Conservation (phyloP, 92 coral and sea anemone genomes). For the Plumapathes pennacea region DNA sequence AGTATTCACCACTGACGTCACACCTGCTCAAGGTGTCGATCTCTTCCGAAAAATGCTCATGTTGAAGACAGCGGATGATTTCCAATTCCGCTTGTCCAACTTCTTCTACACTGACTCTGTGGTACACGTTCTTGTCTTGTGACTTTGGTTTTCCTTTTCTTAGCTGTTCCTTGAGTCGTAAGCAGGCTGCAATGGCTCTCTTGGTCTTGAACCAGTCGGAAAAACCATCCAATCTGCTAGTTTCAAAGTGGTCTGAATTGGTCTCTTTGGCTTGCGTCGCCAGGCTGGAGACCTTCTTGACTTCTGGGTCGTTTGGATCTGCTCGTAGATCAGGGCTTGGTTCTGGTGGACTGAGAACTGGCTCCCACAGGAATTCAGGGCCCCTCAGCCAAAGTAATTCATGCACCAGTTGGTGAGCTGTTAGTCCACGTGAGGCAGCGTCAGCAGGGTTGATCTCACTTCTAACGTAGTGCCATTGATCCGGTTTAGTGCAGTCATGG, state of each 20-base stretch:
- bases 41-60: constrained; percentile 10
- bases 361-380: constrained; percentile 55
- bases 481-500: constrained; percentile 41
- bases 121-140: too few species aligned
- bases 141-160: too few species aligned
- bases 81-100: constrained; percentile 15
- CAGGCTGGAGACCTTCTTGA: constrained; percentile 11
- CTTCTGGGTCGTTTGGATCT: constrained; percentile 40
- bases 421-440: constrained; percentile 48
- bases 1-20: background rate
- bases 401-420: constrained; percentile 37
- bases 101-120: too few species aligned
- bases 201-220: constrained; percentile 47
- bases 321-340: background rate
- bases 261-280: constrained; percentile 1
- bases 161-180: constrained; percentile 18
- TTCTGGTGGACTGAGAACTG: too few species aligned
- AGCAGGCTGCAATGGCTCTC: constrained; percentile 42
- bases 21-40: background rate
- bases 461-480: constrained; percentile 51
- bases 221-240: constrained; percentile 39
- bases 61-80: constrained; percentile 2
- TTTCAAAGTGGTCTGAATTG: constrained; percentile 16
- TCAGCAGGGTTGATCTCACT: constrained; percentile 40
- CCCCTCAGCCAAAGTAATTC: constrained; percentile 40